Base-by-base conservation (phyloP, 2,113 vertebrate genomes). In the Mastomys natalensis region DNA sequence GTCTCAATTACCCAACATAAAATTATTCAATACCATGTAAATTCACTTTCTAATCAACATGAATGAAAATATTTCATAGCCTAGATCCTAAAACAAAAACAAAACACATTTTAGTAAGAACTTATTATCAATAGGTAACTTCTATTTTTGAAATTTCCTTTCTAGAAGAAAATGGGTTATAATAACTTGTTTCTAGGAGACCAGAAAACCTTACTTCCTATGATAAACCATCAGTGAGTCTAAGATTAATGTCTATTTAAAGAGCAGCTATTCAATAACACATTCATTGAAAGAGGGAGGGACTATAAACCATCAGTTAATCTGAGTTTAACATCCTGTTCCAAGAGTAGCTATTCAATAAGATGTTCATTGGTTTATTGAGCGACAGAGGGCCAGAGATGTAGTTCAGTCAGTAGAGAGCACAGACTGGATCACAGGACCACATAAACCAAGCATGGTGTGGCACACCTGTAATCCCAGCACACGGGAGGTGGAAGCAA, bases 31-130 rank as follows among this genome's bases (percentile, higher is more conserved):
- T 82, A 73, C 53, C 64, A 45, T 95, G 77, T 82, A 92, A 95
- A 85, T 90, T 96, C 26, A 90, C 6, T 45, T 93, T 98, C 72
- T 95, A 72, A 73, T 96, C 62, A 92, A 12, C 48, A 77, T n/a
- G 78, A 92, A 51, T 87, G 81, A 89, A 94, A 58, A 21, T 91
- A 89, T 70, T 95, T 93, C 87, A 81, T 1, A 93, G 70, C 16
- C 29, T 43, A 84, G 31, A 12, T 81, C 48, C 58, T 80, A 92
- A 95, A 89, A 17, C 68, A 48, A 89, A 87, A 77, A 26, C 80
- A 94, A 95, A 89, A 66, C 45, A 53, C 26, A 19, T 74, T 95
- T 95, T 92, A 37, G 93, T 95, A 95, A 94, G 89, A 97, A 21
- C 13, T 86, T 60, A 73, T 90, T 93, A 40, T 88, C 68, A 90